phyloP scores from a whole-genome alignment of 1,140 invertebrate species.

The Drosophila kepulauana region DNA sequence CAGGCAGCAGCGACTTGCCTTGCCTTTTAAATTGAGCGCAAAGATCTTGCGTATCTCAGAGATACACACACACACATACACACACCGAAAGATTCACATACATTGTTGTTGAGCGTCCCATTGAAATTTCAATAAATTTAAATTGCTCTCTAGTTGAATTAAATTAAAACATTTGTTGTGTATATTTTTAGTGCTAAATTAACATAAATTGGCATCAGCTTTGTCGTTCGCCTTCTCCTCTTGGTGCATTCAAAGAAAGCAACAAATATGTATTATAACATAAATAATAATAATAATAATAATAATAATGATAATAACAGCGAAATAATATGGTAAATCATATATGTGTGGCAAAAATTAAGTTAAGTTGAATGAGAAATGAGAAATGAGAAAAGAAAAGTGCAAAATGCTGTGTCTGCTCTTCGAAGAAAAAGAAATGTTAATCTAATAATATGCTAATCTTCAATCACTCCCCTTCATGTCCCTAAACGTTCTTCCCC shows the following conservation, averaged over 20 bases:
- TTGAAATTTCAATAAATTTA: constrained; percentile 79
- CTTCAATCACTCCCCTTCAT: constrained; percentile 1
- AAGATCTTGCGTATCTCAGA: constrained; percentile 55
- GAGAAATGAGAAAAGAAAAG: constrained; percentile 23
- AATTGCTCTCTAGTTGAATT: constrained; percentile 81
- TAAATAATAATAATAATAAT: not conserved
- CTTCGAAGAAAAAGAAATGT: constrained; percentile 1
- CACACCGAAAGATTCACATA: not conserved
- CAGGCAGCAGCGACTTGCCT: constrained; percentile 27
- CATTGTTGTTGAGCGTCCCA: constrained; percentile 36
- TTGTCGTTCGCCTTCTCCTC: constrained; percentile 21
- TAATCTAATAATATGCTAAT: constrained; percentile 24
- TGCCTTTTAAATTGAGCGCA: constrained; percentile 54
- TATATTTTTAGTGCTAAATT: constrained; percentile 80
- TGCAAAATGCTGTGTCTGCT: constrained; percentile 17
- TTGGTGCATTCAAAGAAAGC: constrained; percentile 14
- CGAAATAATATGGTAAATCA: constrained; percentile 16
- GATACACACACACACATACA: constrained; percentile 25
- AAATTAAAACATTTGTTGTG: constrained; percentile 66
- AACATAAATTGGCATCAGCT: constrained; percentile 80
- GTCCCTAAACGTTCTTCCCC: constrained; percentile 9
- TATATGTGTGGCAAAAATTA: constrained; percentile 19
- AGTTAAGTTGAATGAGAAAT: not conserved
- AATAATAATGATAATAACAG: constrained; percentile 8
- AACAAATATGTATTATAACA: constrained; percentile 9